Conservation (phyloP, 2,888 invertebrate genomes). For the Eupithecia inturbata region DNA sequence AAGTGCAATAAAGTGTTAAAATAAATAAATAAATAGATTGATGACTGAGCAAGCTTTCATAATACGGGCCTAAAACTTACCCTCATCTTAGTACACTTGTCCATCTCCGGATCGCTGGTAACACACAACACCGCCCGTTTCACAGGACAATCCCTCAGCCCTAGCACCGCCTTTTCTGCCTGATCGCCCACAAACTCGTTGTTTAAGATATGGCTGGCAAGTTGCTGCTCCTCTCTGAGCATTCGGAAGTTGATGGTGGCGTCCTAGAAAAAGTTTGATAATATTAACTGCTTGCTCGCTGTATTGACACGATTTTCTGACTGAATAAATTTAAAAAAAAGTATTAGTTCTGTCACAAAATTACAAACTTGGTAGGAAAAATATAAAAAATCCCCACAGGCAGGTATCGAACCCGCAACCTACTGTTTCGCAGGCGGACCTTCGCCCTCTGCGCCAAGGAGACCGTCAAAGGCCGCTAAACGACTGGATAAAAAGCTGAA, state of each 20-base stretch:
- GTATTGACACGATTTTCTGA: background rate
- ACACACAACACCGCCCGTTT: slow-evolving; percentile 94
- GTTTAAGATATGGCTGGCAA: slow-evolving; percentile 89
- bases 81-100: slow-evolving; percentile 73
- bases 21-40: too few species aligned
- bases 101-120: slow-evolving; percentile 94
- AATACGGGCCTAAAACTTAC: slow-evolving; percentile 84
- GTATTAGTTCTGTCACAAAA: too few species aligned
- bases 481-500: too few species aligned
- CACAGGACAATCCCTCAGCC: slow-evolving; percentile 92
- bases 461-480: too few species aligned
- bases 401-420: too few species aligned
- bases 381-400: too few species aligned
- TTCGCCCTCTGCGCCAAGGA: too few species aligned
- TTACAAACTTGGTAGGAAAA: too few species aligned
- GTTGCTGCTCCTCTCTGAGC: slow-evolving; percentile 89
- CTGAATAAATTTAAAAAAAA: too few species aligned
- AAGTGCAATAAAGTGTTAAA: too few species aligned
- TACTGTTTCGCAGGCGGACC: too few species aligned
- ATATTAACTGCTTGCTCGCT: background rate
- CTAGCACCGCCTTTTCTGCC: slow-evolving; percentile 88
- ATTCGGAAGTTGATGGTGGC: slow-evolving; percentile 86
- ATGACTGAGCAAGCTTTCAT: too few species aligned
- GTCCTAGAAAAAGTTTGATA: slow-evolving; percentile 83
- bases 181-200: slow-evolving; percentile 84